phyloP scores from a whole-genome alignment of 2,113 vertebrate genomes.

The Hemiprocne comata region DNA sequence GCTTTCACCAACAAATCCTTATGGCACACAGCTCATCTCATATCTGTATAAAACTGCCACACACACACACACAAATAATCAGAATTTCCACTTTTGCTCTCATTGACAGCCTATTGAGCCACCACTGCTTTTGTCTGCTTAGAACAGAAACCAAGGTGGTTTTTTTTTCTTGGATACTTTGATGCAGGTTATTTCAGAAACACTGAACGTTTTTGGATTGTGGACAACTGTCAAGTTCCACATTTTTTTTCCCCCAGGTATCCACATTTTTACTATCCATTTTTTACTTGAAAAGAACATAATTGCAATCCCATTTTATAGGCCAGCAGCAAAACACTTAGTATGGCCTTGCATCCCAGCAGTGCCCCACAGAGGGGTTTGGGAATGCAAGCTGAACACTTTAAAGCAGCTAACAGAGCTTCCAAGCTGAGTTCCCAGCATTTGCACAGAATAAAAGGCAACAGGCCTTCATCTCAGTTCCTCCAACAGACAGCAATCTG shows the following conservation, averaged over 20 bases:
- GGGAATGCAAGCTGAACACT: neutral
- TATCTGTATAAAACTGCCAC: neutral
- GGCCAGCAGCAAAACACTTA: neutral
- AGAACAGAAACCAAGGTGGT: neutral
- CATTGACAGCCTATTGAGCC: neutral
- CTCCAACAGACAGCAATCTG: neutral
- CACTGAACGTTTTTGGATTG: neutral
- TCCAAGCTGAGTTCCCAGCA: neutral
- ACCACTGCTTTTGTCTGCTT: neutral
- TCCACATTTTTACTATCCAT: neutral
- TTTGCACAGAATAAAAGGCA: neutral
- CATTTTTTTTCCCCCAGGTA: neutral
- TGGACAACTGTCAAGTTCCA: neutral
- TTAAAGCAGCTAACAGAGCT: neutral
- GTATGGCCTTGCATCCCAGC: neutral
- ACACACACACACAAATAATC: neutral
- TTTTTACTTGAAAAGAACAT: neutral
- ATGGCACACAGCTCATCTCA: neutral
- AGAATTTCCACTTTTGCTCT: neutral
- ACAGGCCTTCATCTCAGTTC: neutral
- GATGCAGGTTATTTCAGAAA: neutral
- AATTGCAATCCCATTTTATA: neutral
- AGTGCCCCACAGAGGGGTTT: neutral
- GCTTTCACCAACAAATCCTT: neutral
- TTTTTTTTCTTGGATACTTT: neutral